Conservation (phyloP, 2,113 vertebrate genomes). For the Embiotoca jacksoni region DNA sequence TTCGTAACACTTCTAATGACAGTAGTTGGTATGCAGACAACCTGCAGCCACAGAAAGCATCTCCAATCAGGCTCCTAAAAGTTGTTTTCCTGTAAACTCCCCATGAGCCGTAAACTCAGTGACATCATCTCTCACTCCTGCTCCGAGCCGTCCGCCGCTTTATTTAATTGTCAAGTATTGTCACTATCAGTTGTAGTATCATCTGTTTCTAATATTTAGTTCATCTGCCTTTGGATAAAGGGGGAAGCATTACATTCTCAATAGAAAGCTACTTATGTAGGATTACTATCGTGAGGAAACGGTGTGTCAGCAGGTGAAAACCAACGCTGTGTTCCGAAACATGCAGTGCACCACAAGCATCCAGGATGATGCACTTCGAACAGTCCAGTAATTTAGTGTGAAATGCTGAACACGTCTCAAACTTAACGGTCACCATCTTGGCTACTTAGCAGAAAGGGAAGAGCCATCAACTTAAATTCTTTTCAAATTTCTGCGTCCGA, state of each 20-base stretch:
- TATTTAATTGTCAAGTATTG: background rate
- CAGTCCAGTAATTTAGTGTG: too few species aligned
- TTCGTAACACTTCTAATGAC: slow-evolving; percentile 15
- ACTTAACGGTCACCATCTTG: too few species aligned
- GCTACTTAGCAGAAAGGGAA: too few species aligned
- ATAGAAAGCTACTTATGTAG: background rate
- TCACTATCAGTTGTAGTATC: background rate
- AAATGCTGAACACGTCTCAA: too few species aligned
- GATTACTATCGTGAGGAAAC: background rate
- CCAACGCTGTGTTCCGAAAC: too few species aligned
- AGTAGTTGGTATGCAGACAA: slow-evolving; percentile 12
- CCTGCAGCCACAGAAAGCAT: slow-evolving; percentile 29
- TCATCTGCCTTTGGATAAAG: too few species aligned
- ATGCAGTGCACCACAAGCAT: too few species aligned
- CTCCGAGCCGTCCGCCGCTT: slow-evolving; percentile 15
- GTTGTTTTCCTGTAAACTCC: slow-evolving; percentile 32
- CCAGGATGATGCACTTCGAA: too few species aligned
- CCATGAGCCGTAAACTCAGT: slow-evolving; percentile 17
- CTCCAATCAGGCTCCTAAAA: slow-evolving; percentile 20
- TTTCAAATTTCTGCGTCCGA: too few species aligned
- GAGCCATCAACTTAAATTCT: too few species aligned
- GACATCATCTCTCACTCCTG: slow-evolving; percentile 47
- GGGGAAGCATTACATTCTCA: background rate
- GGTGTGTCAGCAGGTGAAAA: background rate
- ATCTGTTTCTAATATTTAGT: background rate